A percentile compares a stretch with the other conserved stretches of the same genome.
Evolutionary conservation across 2,888 invertebrate species (phyloP).

Genomic region (Volucella inflata): DNA sequence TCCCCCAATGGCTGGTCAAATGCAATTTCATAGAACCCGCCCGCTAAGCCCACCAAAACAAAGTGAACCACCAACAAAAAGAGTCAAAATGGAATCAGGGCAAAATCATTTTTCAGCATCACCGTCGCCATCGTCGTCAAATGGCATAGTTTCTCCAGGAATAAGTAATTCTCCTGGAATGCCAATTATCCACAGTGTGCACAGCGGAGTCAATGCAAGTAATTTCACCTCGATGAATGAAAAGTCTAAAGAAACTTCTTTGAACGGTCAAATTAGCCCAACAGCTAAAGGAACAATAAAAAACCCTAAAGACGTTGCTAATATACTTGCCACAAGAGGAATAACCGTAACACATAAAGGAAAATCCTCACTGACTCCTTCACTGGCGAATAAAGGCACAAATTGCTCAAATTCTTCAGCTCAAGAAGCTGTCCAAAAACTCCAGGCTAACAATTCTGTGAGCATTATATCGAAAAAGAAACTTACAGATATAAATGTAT

Average conservation of each 20-base stretch:
- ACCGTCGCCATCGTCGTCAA: conserved; percentile 37
- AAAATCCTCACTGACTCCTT: conserved; percentile 85
- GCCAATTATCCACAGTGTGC: conserved; percentile 90
- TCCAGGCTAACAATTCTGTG: conserved; percentile 86
- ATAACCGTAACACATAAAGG: conserved; percentile 87
- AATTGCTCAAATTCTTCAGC: conserved; percentile 82
- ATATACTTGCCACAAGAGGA: conserved; percentile 90
- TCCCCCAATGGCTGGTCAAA: conserved; percentile 42
- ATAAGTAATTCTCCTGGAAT: conserved; percentile 85
- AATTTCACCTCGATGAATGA: conserved; percentile 81
- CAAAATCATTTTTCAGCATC: conserved; percentile 49
- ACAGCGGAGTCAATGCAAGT: conserved; percentile 84
- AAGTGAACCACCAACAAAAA: conserved; percentile 71
- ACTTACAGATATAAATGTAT: conserved; percentile 81
- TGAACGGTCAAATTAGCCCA: conserved; percentile 90
- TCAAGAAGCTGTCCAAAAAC: conserved; percentile 82
- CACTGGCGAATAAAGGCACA: conserved; percentile 82
- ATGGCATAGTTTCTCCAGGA: conserved; percentile 45
- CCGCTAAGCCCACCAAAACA: conserved; percentile 33
- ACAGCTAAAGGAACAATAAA: conserved; percentile 86
- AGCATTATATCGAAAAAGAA: conserved; percentile 86
- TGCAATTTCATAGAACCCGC: conserved; percentile 58
- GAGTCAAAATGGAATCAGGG: conserved; percentile 59
- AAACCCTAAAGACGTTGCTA: conserved; percentile 90
- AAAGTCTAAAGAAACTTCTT: conserved; percentile 79